Conservation (phyloP, 1,140 invertebrate species). For the Hypsibius dujardini region DNA sequence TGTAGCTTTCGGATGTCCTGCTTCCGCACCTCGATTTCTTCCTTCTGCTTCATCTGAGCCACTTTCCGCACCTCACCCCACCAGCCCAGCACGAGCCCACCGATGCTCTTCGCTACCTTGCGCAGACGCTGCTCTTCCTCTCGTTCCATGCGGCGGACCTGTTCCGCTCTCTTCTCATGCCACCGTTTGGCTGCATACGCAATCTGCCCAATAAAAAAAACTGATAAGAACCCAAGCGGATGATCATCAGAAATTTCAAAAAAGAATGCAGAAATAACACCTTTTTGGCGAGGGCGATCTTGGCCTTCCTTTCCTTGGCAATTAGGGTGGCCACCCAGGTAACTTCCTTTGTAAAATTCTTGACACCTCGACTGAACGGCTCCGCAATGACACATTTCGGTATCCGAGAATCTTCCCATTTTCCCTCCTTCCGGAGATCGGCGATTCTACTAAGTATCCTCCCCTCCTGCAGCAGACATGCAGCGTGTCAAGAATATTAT, state of each 20-base stretch:
- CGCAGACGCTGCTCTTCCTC: slow-evolving; percentile 28
- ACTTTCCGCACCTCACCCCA: slow-evolving; percentile 21
- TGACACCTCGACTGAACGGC: slow-evolving; percentile 2
- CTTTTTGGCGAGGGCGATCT: slow-evolving; percentile 12
- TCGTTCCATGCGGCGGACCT: slow-evolving; percentile 20
- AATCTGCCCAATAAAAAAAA: neutral
- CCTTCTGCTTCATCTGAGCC: slow-evolving; percentile 16
- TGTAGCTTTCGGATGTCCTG: slow-evolving; percentile 91
- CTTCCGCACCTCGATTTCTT: slow-evolving; percentile 28
- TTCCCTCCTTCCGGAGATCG: neutral
- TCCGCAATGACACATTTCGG: neutral
- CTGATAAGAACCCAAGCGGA: neutral
- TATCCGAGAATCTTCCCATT: slow-evolving; percentile 14
- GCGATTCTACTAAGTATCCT: neutral
- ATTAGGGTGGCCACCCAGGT: slow-evolving; percentile 13
- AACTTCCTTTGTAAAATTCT: slow-evolving; percentile 13
- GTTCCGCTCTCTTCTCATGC: slow-evolving; percentile 9
- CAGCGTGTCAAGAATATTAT: too few relatives aligned
- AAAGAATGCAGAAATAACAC: neutral
- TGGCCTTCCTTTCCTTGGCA: neutral
- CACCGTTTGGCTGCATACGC: slow-evolving; percentile 13
- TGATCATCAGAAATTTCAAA: neutral
- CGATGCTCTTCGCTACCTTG: slow-evolving; percentile 22
- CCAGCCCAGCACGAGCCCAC: neutral
- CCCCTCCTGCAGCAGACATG: neutral